Percentiles rank a stretch among this genome's conserved stretches.
These are phyloP conservation scores for Petrocephalus zakoni DNA, from an alignment of 2,113 vertebrate genomes.

Conservation along the genomic window DNA sequence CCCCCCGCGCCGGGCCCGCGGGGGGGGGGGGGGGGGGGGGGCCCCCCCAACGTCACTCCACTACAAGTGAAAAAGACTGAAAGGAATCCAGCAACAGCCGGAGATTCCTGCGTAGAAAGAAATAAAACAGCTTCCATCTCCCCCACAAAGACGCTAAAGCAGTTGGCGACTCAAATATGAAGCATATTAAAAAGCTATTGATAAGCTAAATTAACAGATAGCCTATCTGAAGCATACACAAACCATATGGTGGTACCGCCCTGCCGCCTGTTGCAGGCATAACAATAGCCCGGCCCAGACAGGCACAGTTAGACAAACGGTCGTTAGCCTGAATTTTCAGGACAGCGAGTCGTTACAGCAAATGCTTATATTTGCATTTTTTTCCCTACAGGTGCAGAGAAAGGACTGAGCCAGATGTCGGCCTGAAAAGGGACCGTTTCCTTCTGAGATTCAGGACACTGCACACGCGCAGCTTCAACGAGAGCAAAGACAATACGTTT, in stretches of 20 bases:
- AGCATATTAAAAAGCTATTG: constrained; percentile 71
- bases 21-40: no score
- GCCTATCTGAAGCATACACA: constrained; percentile 78
- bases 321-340: constrained; percentile 58
- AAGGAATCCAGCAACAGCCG: constrained; percentile 18
- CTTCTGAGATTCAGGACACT: constrained; percentile 59
- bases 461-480: constrained; percentile 55
- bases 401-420: constrained; percentile 77
- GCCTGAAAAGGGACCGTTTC: constrained; percentile 63
- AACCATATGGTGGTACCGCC: constrained; percentile 78
- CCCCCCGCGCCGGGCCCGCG: no score
- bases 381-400: constrained; percentile 67
- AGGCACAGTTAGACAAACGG: constrained; percentile 64
- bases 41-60: not conserved
- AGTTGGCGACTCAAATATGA: constrained; percentile 66
- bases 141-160: constrained; percentile 22
- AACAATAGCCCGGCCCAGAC: constrained; percentile 67
- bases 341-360: constrained; percentile 50
- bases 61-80: not conserved
- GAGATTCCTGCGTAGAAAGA: constrained; percentile 56
- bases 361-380: constrained; percentile 66
- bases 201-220: constrained; percentile 78
- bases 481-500: constrained; percentile 70
- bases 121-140: not conserved
- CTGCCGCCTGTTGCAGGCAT: constrained; percentile 72